phyloP scores from a whole-genome alignment of 2,797 vertebrate species.

The Enteromius afrohamiltoni region DNA sequence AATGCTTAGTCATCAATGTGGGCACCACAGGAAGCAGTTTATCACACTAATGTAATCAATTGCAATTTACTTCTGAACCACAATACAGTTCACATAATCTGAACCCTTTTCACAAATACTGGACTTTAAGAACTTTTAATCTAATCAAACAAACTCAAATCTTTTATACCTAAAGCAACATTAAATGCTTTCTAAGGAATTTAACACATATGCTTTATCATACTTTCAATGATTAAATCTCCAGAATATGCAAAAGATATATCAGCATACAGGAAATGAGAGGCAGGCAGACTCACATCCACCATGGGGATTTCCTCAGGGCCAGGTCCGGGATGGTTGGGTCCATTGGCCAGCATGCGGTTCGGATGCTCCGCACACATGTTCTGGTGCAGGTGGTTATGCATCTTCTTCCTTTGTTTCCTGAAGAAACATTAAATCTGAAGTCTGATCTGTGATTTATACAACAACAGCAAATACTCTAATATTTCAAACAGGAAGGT shows the following conservation, averaged over 20 bases:
- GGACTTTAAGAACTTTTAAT: not conserved
- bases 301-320: conserved; percentile 95
- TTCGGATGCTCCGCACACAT: conserved; percentile 93
- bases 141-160: not conserved
- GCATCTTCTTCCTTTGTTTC: conserved; percentile 95
- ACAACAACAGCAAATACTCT: conserved; percentile 3
- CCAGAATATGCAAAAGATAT: not conserved
- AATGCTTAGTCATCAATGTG: not conserved
- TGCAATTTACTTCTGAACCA: not conserved
- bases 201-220: not conserved
- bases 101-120: not conserved
- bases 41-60: not conserved
- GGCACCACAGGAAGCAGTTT: not conserved
- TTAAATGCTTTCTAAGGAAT: not conserved
- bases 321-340: conserved; percentile 87
- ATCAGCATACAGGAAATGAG: not conserved
- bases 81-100: not conserved
- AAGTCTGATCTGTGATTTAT: conserved; percentile 32
- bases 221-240: not conserved
- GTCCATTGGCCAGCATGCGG: conserved; percentile 87
- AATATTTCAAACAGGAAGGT: not conserved
- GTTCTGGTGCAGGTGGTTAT: conserved; percentile 91
- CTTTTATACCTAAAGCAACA: not conserved
- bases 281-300: conserved; percentile 82
- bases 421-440: conserved; percentile 70